These are phyloP conservation scores for Orthonyx spaldingii DNA, from an alignment of 2,113 vertebrate genomes.

Conservation along the genomic window DNA sequence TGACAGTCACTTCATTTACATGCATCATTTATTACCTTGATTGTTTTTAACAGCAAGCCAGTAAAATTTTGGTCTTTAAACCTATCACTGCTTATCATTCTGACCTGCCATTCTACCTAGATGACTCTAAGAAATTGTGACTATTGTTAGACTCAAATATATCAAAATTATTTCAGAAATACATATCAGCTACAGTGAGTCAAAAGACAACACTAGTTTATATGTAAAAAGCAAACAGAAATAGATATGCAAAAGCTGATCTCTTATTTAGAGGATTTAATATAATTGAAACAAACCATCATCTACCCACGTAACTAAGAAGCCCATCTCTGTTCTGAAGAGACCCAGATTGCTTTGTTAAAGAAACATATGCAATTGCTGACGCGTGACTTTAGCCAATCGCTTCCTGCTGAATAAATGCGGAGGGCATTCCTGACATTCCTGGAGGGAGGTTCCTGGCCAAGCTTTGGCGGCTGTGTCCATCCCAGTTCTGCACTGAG, in stretches of 20 bases:
- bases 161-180: neutral
- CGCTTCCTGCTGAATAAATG: constrained; percentile 1
- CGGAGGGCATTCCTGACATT: constrained; percentile 51
- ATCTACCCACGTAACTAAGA: neutral
- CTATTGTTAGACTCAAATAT: neutral
- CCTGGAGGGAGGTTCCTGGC: neutral
- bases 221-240: neutral
- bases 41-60: neutral
- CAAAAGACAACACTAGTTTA: neutral
- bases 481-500: neutral
- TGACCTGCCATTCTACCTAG: neutral
- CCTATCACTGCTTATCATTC: neutral
- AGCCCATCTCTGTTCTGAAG: neutral
- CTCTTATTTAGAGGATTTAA: neutral
- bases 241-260: neutral
- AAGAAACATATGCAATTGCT: neutral
- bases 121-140: neutral
- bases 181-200: neutral
- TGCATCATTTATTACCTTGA: neutral
- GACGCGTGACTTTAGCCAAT: neutral
- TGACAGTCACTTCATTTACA: neutral
- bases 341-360: neutral
- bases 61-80: neutral
- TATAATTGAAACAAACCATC: neutral
- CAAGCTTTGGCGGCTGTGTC: neutral